Evolutionary conservation across 2,888 invertebrate genomes (phyloP).

Genomic region (Stenichneumon culpator): DNA sequence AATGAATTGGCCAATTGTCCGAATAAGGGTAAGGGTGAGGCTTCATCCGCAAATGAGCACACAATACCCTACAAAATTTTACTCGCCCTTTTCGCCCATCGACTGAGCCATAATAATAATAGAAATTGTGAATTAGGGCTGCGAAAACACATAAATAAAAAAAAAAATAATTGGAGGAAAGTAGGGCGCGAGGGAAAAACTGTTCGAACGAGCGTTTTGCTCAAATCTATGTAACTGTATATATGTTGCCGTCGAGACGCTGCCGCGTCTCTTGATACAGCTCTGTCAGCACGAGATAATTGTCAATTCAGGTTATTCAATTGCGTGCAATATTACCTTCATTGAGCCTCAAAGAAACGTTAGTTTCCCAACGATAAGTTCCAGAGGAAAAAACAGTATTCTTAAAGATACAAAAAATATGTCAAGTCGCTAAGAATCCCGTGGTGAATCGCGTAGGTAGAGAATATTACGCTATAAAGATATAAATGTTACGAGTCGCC

Average conservation of each 20-base stretch:
- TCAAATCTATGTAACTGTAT: not conserved
- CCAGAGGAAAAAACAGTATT: not conserved
- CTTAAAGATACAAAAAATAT: constrained; percentile 7
- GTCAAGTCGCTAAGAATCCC: not conserved
- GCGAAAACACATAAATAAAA: not conserved
- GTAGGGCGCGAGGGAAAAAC: constrained; percentile 1
- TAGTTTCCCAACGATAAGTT: not conserved
- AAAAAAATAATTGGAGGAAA: constrained; percentile 3
- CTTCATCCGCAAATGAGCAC: constrained; percentile 20
- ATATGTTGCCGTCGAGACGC: no score
- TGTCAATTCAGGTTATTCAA: constrained; percentile 28
- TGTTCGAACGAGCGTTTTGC: not conserved
- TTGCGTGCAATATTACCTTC: constrained; percentile 17
- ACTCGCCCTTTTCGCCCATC: not conserved
- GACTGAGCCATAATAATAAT: not conserved
- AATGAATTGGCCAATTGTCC: constrained; percentile 37
- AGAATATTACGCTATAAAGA: not conserved
- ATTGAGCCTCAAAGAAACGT: constrained; percentile 6
- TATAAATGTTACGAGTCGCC: not conserved
- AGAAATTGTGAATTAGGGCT: constrained; percentile 8
- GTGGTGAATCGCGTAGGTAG: not conserved
- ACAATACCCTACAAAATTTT: not conserved
- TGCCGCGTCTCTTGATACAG: not conserved
- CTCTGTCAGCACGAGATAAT: constrained; percentile 16
- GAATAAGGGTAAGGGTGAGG: constrained; percentile 4